Base-by-base conservation (phyloP, 2,797 vertebrate species). In the Microhierax caerulescens region DNA sequence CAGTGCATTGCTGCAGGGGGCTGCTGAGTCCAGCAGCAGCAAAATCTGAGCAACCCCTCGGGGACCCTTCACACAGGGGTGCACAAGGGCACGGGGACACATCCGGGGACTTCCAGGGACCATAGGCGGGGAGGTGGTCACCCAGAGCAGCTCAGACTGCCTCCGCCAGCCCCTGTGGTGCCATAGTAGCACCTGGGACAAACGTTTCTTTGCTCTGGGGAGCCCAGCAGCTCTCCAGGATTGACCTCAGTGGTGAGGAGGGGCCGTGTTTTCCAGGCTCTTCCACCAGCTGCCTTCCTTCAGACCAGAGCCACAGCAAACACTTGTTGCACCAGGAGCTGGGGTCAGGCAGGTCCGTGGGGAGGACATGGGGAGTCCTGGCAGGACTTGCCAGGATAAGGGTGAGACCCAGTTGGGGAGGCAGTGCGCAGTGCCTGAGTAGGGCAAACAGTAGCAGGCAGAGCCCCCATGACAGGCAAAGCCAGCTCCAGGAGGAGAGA, bases 1-100 rank as follows among this genome's bases (percentile, higher is more conserved):
- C 60, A 43, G 39, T 0, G 0, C 3, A 2, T 37, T 37, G 37
- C 47, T 1, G 0, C 13, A 9, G n/a, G 36, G 30, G 13, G 39
- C 34, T 67, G 21, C 56, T 36, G 39, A 5, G 36, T 50, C 47
- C 37, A 53, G 36, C 59, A 28, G 37, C 5, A 22, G 36, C 37
- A 60, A 77, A 51, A 48, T 27, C 34, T 8, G 4, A n/a, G 53
- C 36, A 79, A 13, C 3, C 18, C 20, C 25, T 22, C 3, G 2
- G n/a, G 32, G 13, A 70, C 8, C 11, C 19, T 75, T 86, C 23
- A 19, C 9, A 3, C 7, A n/a, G 39, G 32, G 36, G 36, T 93
- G 54, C 22, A 7, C 12, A 23, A 36, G 34, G 14, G 16, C 12
- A 16, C 1, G 2, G 59, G 32, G 74, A 30, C 21, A 5, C 3